Evolutionary conservation across 2,888 invertebrate genomes (phyloP), one percentile per base, ranked within the genome.

Genomic region (Lysandra bellargus): DNA sequence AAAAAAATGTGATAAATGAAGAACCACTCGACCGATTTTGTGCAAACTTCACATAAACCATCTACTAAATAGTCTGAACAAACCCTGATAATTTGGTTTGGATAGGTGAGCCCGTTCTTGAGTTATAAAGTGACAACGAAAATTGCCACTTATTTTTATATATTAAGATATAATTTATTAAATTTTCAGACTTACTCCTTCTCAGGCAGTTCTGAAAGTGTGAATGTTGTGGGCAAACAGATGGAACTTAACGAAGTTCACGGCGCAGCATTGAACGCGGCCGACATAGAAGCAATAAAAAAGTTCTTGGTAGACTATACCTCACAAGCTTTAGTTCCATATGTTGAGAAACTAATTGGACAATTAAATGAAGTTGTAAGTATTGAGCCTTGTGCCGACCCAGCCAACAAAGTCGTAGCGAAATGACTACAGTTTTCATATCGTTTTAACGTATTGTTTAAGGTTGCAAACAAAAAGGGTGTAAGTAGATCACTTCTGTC

Each of bases 401-500:
- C 12, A 57, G 57, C 57, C 17, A 17, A 57, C 49, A 7, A 9
- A 44, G 57, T 17, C 17, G 57, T 49, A 49, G 12, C 49, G 2
- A 49, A 49, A 49, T 49, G 2, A 49, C 49, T 49, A 44, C 44
- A 44, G 44, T 7, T 49, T 49, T 49, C 44, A 44, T 44, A 44
- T 9, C 49, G 9, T 49, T 49, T 49, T 9, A 49, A 49, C 2
- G 4, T 69, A 14, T 14, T 14, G 53, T 86, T 91, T 79, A 82
- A 96, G 96, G 96, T 97, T 79, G 96, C 97, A 37, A 97, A 97
- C 86, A 97, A 97, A 87, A 99, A 99, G 90, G 98, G 99, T 6
- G 97, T 99, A 3, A 98, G 99, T 87, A 96, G 98, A 87, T 98
- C 99, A 0, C 93, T 99, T 82, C 96, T 99, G 82, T 98, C 98